A percentile compares a stretch with the other conserved stretches of the same genome.
These are phyloP conservation scores for Caenorhabditis auriculariae DNA, from an alignment of 2,888 invertebrate species.

Conservation along the genomic window DNA sequence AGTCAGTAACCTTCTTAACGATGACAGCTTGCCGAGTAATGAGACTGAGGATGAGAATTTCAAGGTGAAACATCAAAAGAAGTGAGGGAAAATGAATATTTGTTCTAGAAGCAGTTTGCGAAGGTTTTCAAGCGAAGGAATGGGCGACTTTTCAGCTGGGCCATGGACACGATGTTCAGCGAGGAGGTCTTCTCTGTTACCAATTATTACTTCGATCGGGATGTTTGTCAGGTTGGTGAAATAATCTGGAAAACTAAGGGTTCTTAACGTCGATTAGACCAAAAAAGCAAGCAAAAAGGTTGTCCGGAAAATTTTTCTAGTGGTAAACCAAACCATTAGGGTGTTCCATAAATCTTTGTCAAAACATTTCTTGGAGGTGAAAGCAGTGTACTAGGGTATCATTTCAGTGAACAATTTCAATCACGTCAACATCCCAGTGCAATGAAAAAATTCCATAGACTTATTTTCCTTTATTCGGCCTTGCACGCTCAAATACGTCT, in stretches of 20 bases:
- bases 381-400: too few species aligned
- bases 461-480: too few species aligned
- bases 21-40: slow-evolving; percentile 44
- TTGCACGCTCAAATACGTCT: too few species aligned
- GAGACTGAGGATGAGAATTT: slow-evolving; percentile 42
- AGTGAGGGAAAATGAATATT: not conserved
- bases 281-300: too few species aligned
- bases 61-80: slow-evolving; percentile 19
- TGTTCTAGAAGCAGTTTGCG: slow-evolving; percentile 8
- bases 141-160: slow-evolving; percentile 19
- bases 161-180: slow-evolving; percentile 33
- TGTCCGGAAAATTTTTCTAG: too few species aligned
- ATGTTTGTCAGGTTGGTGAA: slow-evolving; percentile 21
- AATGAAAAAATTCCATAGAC: too few species aligned
- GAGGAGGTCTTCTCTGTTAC: slow-evolving; percentile 18
- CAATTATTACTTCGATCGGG: slow-evolving; percentile 39
- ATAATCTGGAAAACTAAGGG: not conserved
- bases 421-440: too few species aligned
- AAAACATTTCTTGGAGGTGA: too few species aligned
- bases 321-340: too few species aligned
- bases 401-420: too few species aligned
- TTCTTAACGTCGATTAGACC: too few species aligned
- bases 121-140: slow-evolving; percentile 25
- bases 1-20: slow-evolving; percentile 37
- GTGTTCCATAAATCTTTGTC: too few species aligned